A percentile compares a stretch with the other conserved stretches of the same genome.
Conservation (phyloP, 2,888 invertebrate species). For the Scaptomyza reducta region DNA sequence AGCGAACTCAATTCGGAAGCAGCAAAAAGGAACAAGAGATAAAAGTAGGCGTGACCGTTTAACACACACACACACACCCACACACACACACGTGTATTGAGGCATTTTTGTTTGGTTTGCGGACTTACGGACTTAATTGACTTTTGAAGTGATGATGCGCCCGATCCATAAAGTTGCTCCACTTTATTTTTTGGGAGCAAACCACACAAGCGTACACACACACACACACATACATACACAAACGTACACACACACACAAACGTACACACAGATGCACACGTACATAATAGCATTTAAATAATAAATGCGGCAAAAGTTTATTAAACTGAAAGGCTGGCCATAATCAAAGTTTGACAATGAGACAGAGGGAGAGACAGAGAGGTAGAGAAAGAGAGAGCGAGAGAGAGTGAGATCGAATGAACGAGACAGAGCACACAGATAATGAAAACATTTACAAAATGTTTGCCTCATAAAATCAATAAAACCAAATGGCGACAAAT, state of each 20-base stretch:
- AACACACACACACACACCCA: not conserved
- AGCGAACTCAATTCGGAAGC: slow-evolving; percentile 23
- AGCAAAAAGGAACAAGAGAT: not conserved
- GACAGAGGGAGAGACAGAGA: not conserved
- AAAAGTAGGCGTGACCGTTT: slow-evolving; percentile 27
- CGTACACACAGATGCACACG: slow-evolving; percentile 2
- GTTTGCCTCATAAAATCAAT: slow-evolving; percentile 73
- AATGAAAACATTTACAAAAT: slow-evolving; percentile 77
- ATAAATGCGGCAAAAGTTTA: slow-evolving; percentile 70
- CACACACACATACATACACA: not conserved
- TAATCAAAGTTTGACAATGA: slow-evolving; percentile 48
- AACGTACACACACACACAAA: not conserved
- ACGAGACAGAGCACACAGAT: slow-evolving; percentile 7
- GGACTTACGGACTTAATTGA: slow-evolving; percentile 70
- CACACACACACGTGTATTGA: slow-evolving; percentile 16
- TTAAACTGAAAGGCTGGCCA: slow-evolving; percentile 38
- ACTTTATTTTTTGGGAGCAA: slow-evolving; percentile 22
- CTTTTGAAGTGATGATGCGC: slow-evolving; percentile 67
- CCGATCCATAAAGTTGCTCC: slow-evolving; percentile 42
- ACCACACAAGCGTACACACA: too few species aligned
- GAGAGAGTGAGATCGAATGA: not conserved
- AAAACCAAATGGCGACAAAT: slow-evolving; percentile 66
- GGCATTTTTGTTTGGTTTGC: slow-evolving; percentile 29
- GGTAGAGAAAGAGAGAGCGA: not conserved
- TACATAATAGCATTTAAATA: slow-evolving; percentile 70